Conservation (phyloP, 2,888 invertebrate species). For the Teleogryllus oceanicus region DNA sequence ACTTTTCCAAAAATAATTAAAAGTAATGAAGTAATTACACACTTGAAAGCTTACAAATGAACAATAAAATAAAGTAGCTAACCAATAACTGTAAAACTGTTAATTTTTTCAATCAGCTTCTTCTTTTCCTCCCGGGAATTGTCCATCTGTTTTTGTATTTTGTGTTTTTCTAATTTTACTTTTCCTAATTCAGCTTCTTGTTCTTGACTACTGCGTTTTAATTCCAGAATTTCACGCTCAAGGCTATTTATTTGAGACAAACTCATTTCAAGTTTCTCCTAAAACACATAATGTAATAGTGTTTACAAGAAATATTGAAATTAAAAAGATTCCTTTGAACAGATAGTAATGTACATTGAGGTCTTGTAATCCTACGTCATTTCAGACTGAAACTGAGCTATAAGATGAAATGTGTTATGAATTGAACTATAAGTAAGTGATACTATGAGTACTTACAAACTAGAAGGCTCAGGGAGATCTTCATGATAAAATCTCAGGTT, state of each 20-base stretch:
- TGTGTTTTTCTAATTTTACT: slow-evolving; percentile 55
- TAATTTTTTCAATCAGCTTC: slow-evolving; percentile 54
- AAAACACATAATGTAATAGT: slow-evolving; percentile 39
- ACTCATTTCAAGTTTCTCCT: slow-evolving; percentile 52
- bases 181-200: slow-evolving; percentile 51
- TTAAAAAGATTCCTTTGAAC: neutral
- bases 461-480: too few relatives aligned
- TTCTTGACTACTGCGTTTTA: slow-evolving; percentile 50
- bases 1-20: neutral
- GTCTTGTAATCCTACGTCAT: too few relatives aligned
- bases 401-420: too few relatives aligned
- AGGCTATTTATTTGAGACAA: slow-evolving; percentile 50
- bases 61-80: neutral
- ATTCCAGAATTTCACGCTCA: slow-evolving; percentile 45
- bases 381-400: too few relatives aligned
- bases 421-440: too few relatives aligned
- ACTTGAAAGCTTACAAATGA: too few relatives aligned
- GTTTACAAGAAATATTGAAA: neutral
- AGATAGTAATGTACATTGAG: neutral
- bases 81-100: slow-evolving; percentile 60
- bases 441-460: too few relatives aligned
- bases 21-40: too few relatives aligned
- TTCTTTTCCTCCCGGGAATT: slow-evolving; percentile 55
- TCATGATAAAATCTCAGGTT: too few relatives aligned
- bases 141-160: slow-evolving; percentile 57